Evolutionary conservation across 1,140 invertebrate species (phyloP).

Genomic region (Palaemon carinicauda): DNA sequence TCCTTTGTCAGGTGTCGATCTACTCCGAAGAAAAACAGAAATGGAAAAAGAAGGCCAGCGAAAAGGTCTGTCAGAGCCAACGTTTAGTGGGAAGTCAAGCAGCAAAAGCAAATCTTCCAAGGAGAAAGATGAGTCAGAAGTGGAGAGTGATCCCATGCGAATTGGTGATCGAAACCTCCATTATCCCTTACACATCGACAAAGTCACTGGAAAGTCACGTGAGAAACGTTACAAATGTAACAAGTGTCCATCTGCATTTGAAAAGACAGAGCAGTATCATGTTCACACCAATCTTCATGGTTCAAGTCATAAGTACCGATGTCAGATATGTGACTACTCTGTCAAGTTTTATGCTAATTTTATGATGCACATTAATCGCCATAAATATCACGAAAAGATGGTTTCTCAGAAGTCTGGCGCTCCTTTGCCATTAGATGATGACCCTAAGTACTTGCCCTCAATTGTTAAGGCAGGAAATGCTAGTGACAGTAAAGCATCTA

Average conservation of each 20-base stretch:
- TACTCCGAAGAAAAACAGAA: constrained; percentile 57
- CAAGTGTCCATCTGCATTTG: constrained; percentile 88
- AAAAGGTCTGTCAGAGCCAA: background rate
- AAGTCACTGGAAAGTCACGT: constrained; percentile 72
- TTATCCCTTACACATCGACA: constrained; percentile 78
- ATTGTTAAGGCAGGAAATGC: constrained; percentile 24
- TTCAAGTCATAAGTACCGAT: constrained; percentile 82
- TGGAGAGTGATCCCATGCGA: constrained; percentile 47
- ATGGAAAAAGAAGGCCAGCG: constrained; percentile 48
- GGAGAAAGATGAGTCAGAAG: constrained; percentile 25
- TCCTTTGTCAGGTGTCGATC: constrained; percentile 72
- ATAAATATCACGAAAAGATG: constrained; percentile 66
- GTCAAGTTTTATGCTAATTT: constrained; percentile 87
- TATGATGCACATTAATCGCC: constrained; percentile 80
- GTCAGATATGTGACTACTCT: constrained; percentile 87
- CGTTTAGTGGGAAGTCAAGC: background rate
- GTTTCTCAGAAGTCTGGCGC: constrained; percentile 45
- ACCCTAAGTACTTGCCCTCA: constrained; percentile 49
- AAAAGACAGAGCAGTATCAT: constrained; percentile 85
- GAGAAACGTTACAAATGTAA: constrained; percentile 83
- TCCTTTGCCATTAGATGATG: constrained; percentile 34
- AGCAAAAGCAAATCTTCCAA: constrained; percentile 7
- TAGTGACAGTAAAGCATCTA: background rate
- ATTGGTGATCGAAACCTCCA: constrained; percentile 78
- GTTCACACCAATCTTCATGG: constrained; percentile 85